These are phyloP conservation scores for Antheraea mylitta DNA, from an alignment of 1,140 invertebrate species.

Conservation along the genomic window DNA sequence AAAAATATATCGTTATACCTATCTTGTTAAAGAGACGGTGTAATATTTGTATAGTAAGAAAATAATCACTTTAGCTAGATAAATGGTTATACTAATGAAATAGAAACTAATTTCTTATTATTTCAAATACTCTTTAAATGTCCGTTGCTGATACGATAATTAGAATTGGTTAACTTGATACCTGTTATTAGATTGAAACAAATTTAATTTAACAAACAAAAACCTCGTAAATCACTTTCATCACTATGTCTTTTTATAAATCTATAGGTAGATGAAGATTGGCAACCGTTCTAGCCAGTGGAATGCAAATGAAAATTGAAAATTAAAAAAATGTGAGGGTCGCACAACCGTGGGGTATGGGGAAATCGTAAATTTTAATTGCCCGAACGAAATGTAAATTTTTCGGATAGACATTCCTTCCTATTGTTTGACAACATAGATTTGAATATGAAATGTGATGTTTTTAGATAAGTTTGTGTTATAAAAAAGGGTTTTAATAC, in stretches of 20 bases:
- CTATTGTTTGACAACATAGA: slow-evolving; percentile 3
- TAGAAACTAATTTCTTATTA: too few relatives aligned
- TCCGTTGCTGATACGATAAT: slow-evolving; percentile 15
- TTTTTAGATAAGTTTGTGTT: background rate
- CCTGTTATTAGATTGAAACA: slow-evolving; percentile 2
- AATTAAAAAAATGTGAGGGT: slow-evolving; percentile 75
- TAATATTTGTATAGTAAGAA: too few relatives aligned
- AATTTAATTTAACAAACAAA: slow-evolving; percentile 26
- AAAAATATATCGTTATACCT: background rate
- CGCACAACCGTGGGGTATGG: slow-evolving; percentile 48
- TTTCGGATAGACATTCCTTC: slow-evolving; percentile 41
- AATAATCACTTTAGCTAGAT: too few relatives aligned
- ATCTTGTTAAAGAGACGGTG: background rate
- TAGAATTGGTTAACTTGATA: slow-evolving; percentile 14
- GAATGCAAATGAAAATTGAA: slow-evolving; percentile 77
- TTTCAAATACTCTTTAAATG: background rate
- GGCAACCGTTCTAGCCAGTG: slow-evolving; percentile 44
- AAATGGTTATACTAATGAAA: too few relatives aligned
- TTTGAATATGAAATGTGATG: background rate
- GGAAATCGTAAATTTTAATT: slow-evolving; percentile 76
- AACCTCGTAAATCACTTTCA: slow-evolving; percentile 27
- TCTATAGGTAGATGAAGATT: slow-evolving; percentile 20
- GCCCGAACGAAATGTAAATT: slow-evolving; percentile 74
- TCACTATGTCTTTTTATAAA: slow-evolving; percentile 24
- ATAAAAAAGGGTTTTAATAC: background rate